These are phyloP conservation scores for Hylaeus anthracinus DNA, from an alignment of 1,140 invertebrate species.

Conservation along the genomic window DNA sequence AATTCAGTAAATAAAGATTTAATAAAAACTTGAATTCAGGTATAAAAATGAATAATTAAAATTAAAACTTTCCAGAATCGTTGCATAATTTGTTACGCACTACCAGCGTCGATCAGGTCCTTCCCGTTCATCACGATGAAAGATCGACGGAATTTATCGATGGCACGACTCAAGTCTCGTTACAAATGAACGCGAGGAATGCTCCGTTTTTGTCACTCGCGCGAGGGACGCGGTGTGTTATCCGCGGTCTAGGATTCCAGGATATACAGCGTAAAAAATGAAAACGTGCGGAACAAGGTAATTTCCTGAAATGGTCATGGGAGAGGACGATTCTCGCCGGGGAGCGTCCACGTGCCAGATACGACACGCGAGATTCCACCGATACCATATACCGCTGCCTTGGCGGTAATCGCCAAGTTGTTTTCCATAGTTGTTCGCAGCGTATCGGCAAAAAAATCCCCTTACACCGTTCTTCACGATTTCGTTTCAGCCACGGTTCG, in stretches of 20 bases:
- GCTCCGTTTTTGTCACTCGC: conserved; percentile 24
- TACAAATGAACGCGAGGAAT: background rate
- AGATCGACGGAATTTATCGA: background rate
- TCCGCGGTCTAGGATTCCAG: conserved; percentile 17
- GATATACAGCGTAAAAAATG: conserved; percentile 30
- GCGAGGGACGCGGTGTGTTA: background rate
- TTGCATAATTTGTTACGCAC: no score
- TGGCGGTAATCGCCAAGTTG: conserved; percentile 15
- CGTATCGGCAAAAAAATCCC: background rate
- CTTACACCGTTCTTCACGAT: conserved; percentile 30
- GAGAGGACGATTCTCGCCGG: conserved; percentile 20
- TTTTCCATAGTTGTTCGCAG: conserved; percentile 27
- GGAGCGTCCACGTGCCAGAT: conserved; percentile 41
- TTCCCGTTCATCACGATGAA: background rate
- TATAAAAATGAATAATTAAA: no score
- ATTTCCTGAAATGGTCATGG: conserved; percentile 49
- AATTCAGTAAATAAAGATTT: no score
- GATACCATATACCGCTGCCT: conserved; percentile 30
- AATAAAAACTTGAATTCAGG: no score
- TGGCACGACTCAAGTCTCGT: background rate
- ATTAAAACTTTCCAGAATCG: no score
- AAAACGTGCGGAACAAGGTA: conserved; percentile 44
- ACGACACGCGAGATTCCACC: conserved; percentile 39
- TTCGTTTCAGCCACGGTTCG: background rate
- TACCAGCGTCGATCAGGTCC: no score